Percentiles rank a stretch among this genome's conserved stretches.
Evolutionary conservation across 2,888 invertebrate species (phyloP).

Genomic region (Balanococcus diminutus): DNA sequence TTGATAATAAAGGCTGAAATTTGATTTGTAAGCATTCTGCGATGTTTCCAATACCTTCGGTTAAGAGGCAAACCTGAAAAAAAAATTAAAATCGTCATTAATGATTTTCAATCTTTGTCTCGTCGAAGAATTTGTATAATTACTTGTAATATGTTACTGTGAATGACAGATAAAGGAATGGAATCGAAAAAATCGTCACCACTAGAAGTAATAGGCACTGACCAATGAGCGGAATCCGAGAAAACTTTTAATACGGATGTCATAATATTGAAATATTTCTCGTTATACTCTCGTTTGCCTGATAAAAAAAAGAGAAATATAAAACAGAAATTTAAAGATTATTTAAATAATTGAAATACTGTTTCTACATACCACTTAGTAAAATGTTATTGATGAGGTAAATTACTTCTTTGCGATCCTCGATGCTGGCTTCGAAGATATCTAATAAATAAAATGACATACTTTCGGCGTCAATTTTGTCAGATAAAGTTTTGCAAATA

Average conservation of each 20-base stretch:
- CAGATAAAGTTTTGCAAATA: background rate
- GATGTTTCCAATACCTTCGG: conserved; percentile 52
- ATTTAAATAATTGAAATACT: background rate
- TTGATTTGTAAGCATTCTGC: conserved; percentile 29
- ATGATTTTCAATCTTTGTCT: background rate
- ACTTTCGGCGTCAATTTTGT: conserved; percentile 14
- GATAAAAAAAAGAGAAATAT: background rate
- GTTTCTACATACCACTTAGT: background rate
- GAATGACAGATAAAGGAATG: background rate
- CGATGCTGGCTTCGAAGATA: background rate
- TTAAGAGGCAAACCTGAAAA: conserved; percentile 47
- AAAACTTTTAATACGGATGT: background rate
- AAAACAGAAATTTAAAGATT: background rate
- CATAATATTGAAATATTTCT: background rate
- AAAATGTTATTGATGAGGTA: conserved; percentile 41
- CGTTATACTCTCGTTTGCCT: background rate
- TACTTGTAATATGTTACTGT: conserved; percentile 39
- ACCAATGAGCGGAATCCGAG: conserved; percentile 11
- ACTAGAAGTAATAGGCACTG: background rate
- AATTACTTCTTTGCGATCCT: conserved; percentile 50
- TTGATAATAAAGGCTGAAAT: conserved; percentile 40
- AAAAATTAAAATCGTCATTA: background rate
- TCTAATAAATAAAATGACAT: conserved; percentile 25
- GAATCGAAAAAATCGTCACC: background rate
- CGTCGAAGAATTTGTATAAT: background rate